Evolutionary conservation across 2,888 invertebrate genomes (phyloP), one percentile per base, ranked within the genome.

Genomic region (Acanthosoma haemorrhoidale): DNA sequence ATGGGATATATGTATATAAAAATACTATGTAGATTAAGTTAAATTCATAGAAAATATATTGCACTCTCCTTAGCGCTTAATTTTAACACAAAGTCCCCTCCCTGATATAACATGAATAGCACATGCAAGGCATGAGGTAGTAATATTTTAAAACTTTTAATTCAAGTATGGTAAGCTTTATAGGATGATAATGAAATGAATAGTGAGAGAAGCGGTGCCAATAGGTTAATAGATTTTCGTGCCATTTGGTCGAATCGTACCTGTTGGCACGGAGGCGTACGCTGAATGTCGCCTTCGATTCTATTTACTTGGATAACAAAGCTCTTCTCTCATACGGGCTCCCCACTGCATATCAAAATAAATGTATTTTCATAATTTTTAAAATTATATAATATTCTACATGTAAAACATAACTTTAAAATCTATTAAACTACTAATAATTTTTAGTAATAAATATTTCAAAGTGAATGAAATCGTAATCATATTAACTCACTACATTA

Each of bases 241-340:
- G 64, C 64, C 64, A 64, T 41, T 64, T 64, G 64, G 64, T 64
- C 64, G 64, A 64, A 70, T 71, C 70, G 68, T 78, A 78, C 77
- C 80, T 80, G 73, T 67, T 63, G 81, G 79, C 73, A 82, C 77
- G 71, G 80, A 79, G 75, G 81, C 81, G 77, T 81, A 82, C 70
- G 81, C 80, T 70, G 81, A 59, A 64, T 41, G 25, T 64, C 64
- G 64, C 64, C 41, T 41, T 64, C 41, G 41, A 64, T 41, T 77
- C 76, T 77, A 79, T 77, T 80, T 81, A 77, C 80, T 78, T 75
- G 51, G 79, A 78, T 79, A 80, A 79, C 77, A 78, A 80, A 75
- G 79, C 77, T 76, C 79, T 79, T 76, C 81, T 78, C 78, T 82
- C 82, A 79, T 80, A 74, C 72, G 73, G 72, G 70, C 73, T 72